These are phyloP conservation scores for Gryon sp. DNA, from an alignment of 1,140 invertebrate genomes.

Conservation along the genomic window DNA sequence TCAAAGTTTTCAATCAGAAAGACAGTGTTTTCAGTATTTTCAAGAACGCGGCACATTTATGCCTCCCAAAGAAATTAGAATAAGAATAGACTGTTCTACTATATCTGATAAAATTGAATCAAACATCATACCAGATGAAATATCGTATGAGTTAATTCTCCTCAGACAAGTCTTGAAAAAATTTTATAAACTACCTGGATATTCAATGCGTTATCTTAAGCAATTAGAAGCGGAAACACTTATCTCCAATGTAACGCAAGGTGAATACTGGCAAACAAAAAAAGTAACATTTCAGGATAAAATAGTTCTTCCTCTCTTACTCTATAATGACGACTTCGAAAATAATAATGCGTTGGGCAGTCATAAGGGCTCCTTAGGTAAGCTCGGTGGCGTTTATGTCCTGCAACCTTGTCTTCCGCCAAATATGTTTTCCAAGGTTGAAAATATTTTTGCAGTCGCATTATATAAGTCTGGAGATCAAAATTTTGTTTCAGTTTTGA, in stretches of 20 bases:
- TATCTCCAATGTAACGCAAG: constrained; percentile 62
- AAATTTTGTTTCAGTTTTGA: constrained; percentile 8
- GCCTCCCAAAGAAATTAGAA: constrained; percentile 9
- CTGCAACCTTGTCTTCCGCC: constrained; percentile 63
- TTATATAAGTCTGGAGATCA: constrained; percentile 63
- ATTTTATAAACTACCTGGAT: constrained; percentile 20
- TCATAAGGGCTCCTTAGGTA: constrained; percentile 57
- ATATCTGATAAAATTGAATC: neutral
- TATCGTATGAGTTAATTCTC: constrained; percentile 7
- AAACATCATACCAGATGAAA: neutral
- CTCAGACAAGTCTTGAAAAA: constrained; percentile 7
- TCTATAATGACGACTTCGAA: constrained; percentile 57
- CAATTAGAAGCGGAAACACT: constrained; percentile 3
- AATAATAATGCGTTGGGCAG: constrained; percentile 65
- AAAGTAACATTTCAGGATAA: constrained; percentile 16
- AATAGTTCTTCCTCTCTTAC: constrained; percentile 63
- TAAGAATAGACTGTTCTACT: neutral
- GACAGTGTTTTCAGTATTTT: constrained; percentile 1
- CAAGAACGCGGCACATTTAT: neutral
- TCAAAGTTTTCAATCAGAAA: neutral
- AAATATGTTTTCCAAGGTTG: constrained; percentile 42
- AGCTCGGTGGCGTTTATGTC: constrained; percentile 64
- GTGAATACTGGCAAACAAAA: constrained; percentile 58
- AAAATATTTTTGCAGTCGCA: constrained; percentile 66
- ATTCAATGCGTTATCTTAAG: neutral